These are phyloP conservation scores for Poecilia gillii DNA, from an alignment of 2,797 vertebrate genomes.

Conservation along the genomic window DNA sequence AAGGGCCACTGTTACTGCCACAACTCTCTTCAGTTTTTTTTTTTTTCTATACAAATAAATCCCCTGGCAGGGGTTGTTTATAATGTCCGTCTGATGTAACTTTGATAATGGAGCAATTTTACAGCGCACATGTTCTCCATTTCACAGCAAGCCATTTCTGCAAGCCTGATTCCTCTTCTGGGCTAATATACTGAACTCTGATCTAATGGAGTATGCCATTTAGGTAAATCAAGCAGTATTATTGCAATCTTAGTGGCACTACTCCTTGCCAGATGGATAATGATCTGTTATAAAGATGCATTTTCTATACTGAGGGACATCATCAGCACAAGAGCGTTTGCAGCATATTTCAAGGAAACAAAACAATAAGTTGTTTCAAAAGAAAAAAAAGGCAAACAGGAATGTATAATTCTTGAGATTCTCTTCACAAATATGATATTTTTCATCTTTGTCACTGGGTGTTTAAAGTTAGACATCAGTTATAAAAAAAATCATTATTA, in stretches of 20 bases:
- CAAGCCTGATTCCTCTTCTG: conserved; percentile 39
- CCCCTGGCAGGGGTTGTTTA: conserved; percentile 68
- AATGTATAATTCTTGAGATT: conserved; percentile 15
- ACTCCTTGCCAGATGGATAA: conserved; percentile 77
- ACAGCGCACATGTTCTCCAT: conserved; percentile 63
- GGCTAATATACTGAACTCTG: conserved; percentile 71
- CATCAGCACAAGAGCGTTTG: conserved; percentile 36
- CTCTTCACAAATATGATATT: conserved; percentile 8
- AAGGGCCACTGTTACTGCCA: conserved; percentile 47
- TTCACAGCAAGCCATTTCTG: conserved; percentile 51
- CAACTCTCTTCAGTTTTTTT: conserved; percentile 42
- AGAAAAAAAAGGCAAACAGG: conserved; percentile 5
- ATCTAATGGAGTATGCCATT: conserved; percentile 75
- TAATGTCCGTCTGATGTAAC: conserved; percentile 67
- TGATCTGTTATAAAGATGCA: conserved; percentile 75
- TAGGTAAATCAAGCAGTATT: conserved; percentile 76
- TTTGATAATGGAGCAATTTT: conserved; percentile 73
- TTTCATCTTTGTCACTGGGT: conserved; percentile 28
- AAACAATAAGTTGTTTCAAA: conserved; percentile 21
- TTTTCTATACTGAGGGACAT: conserved; percentile 57
- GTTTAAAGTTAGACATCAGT: conserved; percentile 46
- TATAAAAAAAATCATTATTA: conserved; percentile 50
- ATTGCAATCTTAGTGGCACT: conserved; percentile 69
- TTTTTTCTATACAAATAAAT: conserved; percentile 62
- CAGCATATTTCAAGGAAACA: conserved; percentile 28